These are phyloP conservation scores for Trachymyrmex cornetzi DNA, from an alignment of 1,140 invertebrate genomes.

Conservation along the genomic window DNA sequence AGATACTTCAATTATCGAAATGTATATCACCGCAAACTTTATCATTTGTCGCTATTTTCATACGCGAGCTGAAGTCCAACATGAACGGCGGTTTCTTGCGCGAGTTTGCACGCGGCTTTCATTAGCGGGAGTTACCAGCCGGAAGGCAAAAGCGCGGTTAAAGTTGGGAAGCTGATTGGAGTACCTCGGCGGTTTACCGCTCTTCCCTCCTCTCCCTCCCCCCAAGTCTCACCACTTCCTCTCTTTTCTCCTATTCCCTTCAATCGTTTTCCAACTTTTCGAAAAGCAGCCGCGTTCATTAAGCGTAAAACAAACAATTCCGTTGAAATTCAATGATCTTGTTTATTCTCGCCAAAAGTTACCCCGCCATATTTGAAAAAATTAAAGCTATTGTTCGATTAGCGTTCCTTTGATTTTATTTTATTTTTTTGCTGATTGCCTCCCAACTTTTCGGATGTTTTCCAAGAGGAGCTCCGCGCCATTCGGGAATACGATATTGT, in stretches of 20 bases:
- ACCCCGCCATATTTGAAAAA: not conserved
- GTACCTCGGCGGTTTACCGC: constrained; percentile 54
- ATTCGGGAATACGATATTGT: not conserved
- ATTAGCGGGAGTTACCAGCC: constrained; percentile 55
- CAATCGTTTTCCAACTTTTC: constrained; percentile 58
- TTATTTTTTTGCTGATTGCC: not conserved
- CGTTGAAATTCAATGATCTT: constrained; percentile 27
- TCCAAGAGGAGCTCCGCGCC: not conserved
- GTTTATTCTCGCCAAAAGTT: constrained; percentile 23
- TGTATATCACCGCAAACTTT: not conserved
- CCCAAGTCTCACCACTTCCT: not conserved
- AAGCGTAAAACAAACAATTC: constrained; percentile 33
- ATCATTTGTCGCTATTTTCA: constrained; percentile 70
- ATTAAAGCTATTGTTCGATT: constrained; percentile 10
- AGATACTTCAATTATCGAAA: constrained; percentile 16
- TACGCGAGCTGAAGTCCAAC: constrained; percentile 56
- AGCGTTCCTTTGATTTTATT: not conserved
- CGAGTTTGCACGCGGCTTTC: constrained; percentile 51
- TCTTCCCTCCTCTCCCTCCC: not conserved
- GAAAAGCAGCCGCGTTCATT: constrained; percentile 41
- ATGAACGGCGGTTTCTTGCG: constrained; percentile 47
- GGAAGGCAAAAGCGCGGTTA: constrained; percentile 60
- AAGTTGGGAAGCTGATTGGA: constrained; percentile 59
- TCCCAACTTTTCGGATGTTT: not conserved
- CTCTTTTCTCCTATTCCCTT: not conserved